Base-by-base conservation (phyloP, 2,888 invertebrate species). In the Drosophila hamatofila region DNA sequence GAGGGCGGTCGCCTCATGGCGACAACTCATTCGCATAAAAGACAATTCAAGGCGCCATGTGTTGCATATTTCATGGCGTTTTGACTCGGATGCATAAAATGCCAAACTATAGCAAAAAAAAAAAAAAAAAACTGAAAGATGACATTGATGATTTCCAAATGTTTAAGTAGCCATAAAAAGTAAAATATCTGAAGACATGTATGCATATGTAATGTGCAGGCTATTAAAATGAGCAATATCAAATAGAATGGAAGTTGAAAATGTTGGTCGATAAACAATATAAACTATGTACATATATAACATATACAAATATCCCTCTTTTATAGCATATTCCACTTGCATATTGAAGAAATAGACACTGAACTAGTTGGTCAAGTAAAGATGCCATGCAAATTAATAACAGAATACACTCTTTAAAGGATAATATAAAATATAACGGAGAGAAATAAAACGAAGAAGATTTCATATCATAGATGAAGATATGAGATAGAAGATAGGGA, bases 61-160 rank as follows among this genome's bases (percentile, higher is more conserved):
- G 87, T 83, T 84, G 84, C 84, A 84, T 84, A 84, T 88, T 84
- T 88, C 89, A 84, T 86, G 87, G 87, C 75, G 71, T 81, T 84
- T 84, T 84, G 61, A 72, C 76, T 74, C 75, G 33, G 55, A 80
- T 67, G 77, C 88, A 81, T 88, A 74, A 80, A 81, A 67, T 66
- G 51, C 56, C 65, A 68, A 68, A 63, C 56, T 48, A 65, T 61
- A 33, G 18, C 25, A n/a, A 39, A 23, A 21, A 54, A 11, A 23
- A 25, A 51, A 35, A 14, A 14, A 7, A 18, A 37, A 14, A 35
- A 44, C 23, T 30, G 41, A 58, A 58, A 67, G n/a, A n/a, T 64
- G 68, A 68, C 60, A 55, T 78, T 78, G 69, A 83, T 71, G 68
- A 67, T 65, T 66, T 83, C 64, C 61, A 68, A 81, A 80, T 86